A percentile compares a stretch with the other conserved stretches of the same genome.
Conservation (phyloP, 1,140 invertebrate genomes). For the honey bee (Apis mellifera) region Amel_HAv3.1 CM009941.2:3714501-3715000, state of each 20-base stretch:
- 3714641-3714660: conserved; percentile 13
- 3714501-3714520: conserved; percentile 48
- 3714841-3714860: too few species aligned
- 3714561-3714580: conserved; percentile 49
- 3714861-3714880: too few species aligned
- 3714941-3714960: too few species aligned
- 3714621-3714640: not conserved
- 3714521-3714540: conserved; percentile 30
- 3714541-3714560: conserved; percentile 52
- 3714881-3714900: too few species aligned
- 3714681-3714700: conserved; percentile 24
- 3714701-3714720: not conserved
- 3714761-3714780: not conserved
- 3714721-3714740: not conserved
- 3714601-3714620: conserved; percentile 57
- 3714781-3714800: too few species aligned
- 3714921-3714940: too few species aligned
- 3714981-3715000: too few species aligned
- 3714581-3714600: conserved; percentile 43
- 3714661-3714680: conserved; percentile 23
- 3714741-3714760: not conserved
- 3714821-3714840: too few species aligned
- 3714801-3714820: too few species aligned
- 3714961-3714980: too few species aligned
- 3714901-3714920: too few species aligned